A percentile compares a stretch with the other conserved stretches of the same genome.
Evolutionary conservation across 2,797 vertebrate genomes (phyloP).

Genomic region (Meda fulgida): DNA sequence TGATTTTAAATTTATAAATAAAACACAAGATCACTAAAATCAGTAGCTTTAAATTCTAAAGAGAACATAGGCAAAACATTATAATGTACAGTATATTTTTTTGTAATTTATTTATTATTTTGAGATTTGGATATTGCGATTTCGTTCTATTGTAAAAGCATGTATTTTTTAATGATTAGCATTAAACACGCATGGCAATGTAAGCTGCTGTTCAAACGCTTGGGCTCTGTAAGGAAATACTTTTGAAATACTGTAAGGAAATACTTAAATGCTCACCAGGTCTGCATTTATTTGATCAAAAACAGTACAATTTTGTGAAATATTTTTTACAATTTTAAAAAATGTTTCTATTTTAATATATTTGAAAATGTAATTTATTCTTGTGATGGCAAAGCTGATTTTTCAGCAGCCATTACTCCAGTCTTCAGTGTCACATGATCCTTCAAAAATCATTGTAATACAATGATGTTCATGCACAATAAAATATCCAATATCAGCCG

Average conservation of each 20-base stretch:
- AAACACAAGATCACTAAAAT: background rate
- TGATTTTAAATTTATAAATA: background rate
- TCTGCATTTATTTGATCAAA: too few relatives aligned
- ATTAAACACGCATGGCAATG: background rate
- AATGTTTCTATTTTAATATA: background rate
- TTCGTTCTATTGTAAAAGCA: background rate
- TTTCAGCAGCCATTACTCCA: background rate
- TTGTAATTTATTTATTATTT: too few relatives aligned
- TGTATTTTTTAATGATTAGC: background rate
- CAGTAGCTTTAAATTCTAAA: background rate
- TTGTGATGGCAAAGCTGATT: background rate
- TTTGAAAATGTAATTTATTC: background rate
- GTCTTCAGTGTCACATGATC: background rate
- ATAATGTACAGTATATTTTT: background rate
- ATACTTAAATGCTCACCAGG: too few relatives aligned
- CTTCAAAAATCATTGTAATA: background rate
- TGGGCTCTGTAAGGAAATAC: background rate
- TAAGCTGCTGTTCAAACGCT: background rate
- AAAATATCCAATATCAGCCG: background rate
- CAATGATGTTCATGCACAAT: background rate
- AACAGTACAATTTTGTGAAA: too few relatives aligned
- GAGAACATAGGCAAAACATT: background rate
- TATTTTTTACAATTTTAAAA: too few relatives aligned
- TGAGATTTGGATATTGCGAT: background rate
- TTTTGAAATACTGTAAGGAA: too few relatives aligned